Evolutionary conservation across 2,113 vertebrate genomes (phyloP), one percentile per base, ranked within the genome.

Genomic region (Eira barbara): DNA sequence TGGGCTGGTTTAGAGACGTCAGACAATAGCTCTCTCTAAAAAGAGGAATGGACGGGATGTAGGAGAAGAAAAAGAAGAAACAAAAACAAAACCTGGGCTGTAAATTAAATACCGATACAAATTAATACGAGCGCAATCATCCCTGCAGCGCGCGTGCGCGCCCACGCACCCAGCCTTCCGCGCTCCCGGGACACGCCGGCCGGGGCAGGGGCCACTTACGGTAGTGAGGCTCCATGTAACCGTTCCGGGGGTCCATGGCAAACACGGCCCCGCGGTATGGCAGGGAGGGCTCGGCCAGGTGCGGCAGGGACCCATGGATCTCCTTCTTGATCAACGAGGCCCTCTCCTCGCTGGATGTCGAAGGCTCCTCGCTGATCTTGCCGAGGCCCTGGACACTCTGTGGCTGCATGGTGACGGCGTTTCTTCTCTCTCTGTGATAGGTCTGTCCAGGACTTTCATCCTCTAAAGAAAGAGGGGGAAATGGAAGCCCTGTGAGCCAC

Each of bases 261-360:
- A 99, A 99, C 89, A 99, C 98, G 0, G 99, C 99, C 92, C 99
- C 99, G 0, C 99, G 98, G 97, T 99, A 99, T 1, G 99, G 99
- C 87, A 99, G 98, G 0, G 99, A 99, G 97, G 99, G 99, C 92
- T 99, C 99, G 0, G 99, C 97, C 98, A 99, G 99, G 97, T 99
- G 99, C 4, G 99, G 99, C 89, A 99, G 98, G 97, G 99, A 99
- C 96, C 99, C 98, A 97, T 99, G 99, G 96, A 99, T 99, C 99
- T 99, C 99, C 98, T 99, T 99, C 99, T 99, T 99, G 98, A 99
- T 99, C 98, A 99, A 97, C 59, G 99, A 99, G 98, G 99, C 99
- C 95, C 99, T 99, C 95, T 99, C 99, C 55, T 99, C 99, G 0
- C 99, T 99, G 83, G 99, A 99, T 15, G 99, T 99, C 87, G 99